Percentiles rank a stretch among this genome's conserved stretches.
These are phyloP conservation scores for Lanistes nyassanus DNA, from an alignment of 1,140 invertebrate genomes.

Conservation along the genomic window DNA sequence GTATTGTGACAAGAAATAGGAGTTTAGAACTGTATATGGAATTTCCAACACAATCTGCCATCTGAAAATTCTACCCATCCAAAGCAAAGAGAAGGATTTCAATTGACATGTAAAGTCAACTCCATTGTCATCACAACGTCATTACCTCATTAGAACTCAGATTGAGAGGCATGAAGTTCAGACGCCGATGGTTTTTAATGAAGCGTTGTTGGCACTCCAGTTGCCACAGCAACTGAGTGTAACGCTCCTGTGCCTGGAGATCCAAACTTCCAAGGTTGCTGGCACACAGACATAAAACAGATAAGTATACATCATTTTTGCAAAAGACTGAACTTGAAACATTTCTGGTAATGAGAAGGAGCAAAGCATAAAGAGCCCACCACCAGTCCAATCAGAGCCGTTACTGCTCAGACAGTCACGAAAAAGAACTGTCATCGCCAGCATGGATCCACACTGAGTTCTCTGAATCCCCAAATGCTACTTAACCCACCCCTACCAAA, in stretches of 20 bases:
- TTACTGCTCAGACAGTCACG: background rate
- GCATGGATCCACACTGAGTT: no score
- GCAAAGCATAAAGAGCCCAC: background rate
- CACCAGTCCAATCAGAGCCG: background rate
- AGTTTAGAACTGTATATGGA: background rate
- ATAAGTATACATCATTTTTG: background rate
- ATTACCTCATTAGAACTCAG: constrained; percentile 33
- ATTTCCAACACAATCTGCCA: background rate
- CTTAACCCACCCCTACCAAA: no score
- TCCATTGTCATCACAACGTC: background rate
- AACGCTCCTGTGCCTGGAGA: constrained; percentile 39
- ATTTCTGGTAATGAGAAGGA: background rate
- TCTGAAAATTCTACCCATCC: constrained; percentile 1
- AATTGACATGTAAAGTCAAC: background rate
- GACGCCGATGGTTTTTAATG: constrained; percentile 24
- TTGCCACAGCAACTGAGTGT: constrained; percentile 33
- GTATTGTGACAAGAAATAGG: background rate
- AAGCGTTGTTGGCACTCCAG: constrained; percentile 38
- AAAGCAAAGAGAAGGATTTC: constrained; percentile 7
- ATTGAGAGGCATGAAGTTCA: constrained; percentile 37
- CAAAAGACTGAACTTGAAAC: background rate
- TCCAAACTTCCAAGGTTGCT: constrained; percentile 34
- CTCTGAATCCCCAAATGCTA: no score
- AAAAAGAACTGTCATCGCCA: background rate
- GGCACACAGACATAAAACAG: background rate